Conservation (phyloP, 2,113 vertebrate genomes). For the Larimichthys crocea region DNA sequence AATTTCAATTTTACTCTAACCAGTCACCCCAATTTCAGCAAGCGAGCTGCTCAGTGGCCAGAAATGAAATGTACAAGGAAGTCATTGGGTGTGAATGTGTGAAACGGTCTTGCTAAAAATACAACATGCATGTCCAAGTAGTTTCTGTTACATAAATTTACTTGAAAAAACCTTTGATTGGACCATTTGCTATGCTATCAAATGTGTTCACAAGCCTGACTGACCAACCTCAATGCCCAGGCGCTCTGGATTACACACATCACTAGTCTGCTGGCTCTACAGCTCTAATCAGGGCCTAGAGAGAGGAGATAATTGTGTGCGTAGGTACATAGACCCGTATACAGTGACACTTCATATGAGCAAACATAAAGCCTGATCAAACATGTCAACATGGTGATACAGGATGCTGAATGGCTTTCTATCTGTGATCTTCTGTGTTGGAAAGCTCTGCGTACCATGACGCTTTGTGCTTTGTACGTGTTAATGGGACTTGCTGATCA, state of each 20-base stretch:
- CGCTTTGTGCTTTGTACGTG: constrained; percentile 39
- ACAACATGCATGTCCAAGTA: background rate
- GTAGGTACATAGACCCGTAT: constrained; percentile 43
- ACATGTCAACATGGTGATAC: constrained; percentile 42
- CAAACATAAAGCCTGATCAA: constrained; percentile 73
- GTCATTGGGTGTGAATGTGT: constrained; percentile 1
- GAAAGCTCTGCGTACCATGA: constrained; percentile 25
- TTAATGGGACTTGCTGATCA: constrained; percentile 68
- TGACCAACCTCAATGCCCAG: constrained; percentile 57
- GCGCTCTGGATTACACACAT: constrained; percentile 63
- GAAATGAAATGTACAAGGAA: constrained; percentile 31
- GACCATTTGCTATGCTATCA: constrained; percentile 43
- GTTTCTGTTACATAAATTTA: constrained; percentile 1
- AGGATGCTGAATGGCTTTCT: constrained; percentile 53
- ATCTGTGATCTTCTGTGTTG: constrained; percentile 49
- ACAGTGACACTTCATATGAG: constrained; percentile 65
- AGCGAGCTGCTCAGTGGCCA: constrained; percentile 18
- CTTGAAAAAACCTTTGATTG: constrained; percentile 47
- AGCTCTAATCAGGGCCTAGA: constrained; percentile 30
- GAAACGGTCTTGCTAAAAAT: background rate
- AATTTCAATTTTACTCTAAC: background rate
- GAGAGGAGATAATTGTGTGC: constrained; percentile 68
- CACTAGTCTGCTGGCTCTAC: constrained; percentile 44
- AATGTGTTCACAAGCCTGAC: constrained; percentile 58
- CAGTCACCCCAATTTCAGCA: constrained; percentile 12